phyloP scores from a whole-genome alignment of 92 coral and sea anemone species.

The Desmophyllum pertusum region DNA sequence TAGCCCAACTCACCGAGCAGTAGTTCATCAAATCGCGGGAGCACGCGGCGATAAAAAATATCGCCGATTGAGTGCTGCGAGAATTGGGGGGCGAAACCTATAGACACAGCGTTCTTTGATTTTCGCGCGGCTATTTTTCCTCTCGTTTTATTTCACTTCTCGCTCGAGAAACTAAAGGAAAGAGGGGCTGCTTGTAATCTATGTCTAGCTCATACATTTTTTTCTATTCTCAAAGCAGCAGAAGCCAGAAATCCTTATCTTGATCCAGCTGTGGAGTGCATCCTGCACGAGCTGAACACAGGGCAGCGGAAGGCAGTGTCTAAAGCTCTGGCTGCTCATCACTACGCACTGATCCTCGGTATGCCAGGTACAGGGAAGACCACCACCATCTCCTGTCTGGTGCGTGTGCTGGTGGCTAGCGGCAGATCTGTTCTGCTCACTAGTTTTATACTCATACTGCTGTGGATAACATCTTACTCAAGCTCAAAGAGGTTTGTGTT shows the following conservation, averaged over 20 bases:
- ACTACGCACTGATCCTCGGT: slow-evolving; percentile 91
- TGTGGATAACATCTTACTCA: slow-evolving; percentile 92
- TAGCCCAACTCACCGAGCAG: too few relatives aligned
- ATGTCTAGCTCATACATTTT: too few relatives aligned
- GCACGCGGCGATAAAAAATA: too few relatives aligned
- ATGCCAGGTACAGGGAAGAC: slow-evolving; percentile 99
- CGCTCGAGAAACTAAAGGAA: too few relatives aligned
- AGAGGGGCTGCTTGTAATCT: too few relatives aligned
- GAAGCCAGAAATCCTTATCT: slow-evolving; percentile 10
- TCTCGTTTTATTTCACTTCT: too few relatives aligned
- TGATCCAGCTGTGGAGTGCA: slow-evolving; percentile 53
- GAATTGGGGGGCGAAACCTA: too few relatives aligned
- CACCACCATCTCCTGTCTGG: slow-evolving; percentile 94
- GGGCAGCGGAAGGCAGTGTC: slow-evolving; percentile 85
- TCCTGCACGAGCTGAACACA: slow-evolving; percentile 76
- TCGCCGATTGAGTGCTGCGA: too few relatives aligned
- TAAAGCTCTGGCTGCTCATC: slow-evolving; percentile 84
- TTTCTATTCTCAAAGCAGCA: slow-evolving; percentile 45
- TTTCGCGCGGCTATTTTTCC: too few relatives aligned
- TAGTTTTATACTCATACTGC: slow-evolving; percentile 97
- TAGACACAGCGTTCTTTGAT: too few relatives aligned
- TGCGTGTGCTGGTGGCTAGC: slow-evolving; percentile 76
- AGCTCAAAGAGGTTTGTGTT: slow-evolving; percentile 84
- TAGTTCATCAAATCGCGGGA: too few relatives aligned
- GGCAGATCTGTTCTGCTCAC: slow-evolving; percentile 92